phyloP scores from a whole-genome alignment of 2,888 invertebrate genomes.

The Meta bourneti region DNA sequence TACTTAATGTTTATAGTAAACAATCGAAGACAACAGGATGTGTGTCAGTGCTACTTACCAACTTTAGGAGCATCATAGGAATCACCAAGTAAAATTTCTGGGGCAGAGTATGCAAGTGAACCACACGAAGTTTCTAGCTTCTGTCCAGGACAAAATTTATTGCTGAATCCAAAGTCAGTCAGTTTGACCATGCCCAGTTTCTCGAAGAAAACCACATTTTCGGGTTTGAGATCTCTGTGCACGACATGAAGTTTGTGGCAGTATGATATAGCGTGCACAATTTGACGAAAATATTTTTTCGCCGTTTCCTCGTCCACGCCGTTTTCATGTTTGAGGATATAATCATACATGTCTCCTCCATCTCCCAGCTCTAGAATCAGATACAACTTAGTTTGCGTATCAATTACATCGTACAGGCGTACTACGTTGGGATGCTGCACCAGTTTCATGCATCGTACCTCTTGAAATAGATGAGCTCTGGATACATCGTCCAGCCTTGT shows the following conservation, averaged over 20 bases:
- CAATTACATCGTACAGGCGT: constrained; percentile 98
- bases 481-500: constrained; percentile 97
- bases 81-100: constrained; percentile 98
- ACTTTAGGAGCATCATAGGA: constrained; percentile 99
- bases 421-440: constrained; percentile 99
- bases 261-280: constrained; percentile 97
- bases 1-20: not conserved
- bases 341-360: constrained; percentile 99
- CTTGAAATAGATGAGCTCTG: constrained; percentile 92
- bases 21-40: not conserved
- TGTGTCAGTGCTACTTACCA: constrained; percentile 83
- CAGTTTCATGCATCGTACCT: constrained; percentile 97
- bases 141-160: constrained; percentile 89
- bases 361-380: constrained; percentile 98
- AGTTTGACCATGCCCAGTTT: constrained; percentile 97
- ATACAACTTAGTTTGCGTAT: constrained; percentile 98
- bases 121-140: constrained; percentile 99
- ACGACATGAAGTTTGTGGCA: constrained; percentile 95
- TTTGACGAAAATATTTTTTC: constrained; percentile 94
- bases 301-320: constrained; percentile 86
- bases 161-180: constrained; percentile 99
- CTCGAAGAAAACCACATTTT: constrained; percentile 99
- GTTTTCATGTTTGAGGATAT: constrained; percentile 95
- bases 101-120: constrained; percentile 98
- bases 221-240: constrained; percentile 97